These are phyloP conservation scores for Poecilus cupreus DNA, from an alignment of 2,888 invertebrate genomes.

Conservation along the genomic window DNA sequence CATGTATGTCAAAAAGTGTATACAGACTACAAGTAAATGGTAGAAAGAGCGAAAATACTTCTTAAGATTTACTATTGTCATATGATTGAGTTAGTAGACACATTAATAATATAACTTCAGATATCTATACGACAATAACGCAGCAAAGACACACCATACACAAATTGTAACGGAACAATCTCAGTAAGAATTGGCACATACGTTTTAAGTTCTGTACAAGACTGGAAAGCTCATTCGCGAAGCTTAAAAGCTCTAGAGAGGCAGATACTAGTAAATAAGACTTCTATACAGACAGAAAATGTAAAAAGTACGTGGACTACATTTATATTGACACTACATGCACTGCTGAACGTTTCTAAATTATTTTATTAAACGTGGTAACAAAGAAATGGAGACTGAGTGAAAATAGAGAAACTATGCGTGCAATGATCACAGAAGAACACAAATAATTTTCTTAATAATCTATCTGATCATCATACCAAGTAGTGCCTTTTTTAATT, in stretches of 20 bases:
- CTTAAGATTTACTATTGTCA: slow-evolving; percentile 63
- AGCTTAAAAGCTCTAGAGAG: slow-evolving; percentile 18
- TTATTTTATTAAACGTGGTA: slow-evolving; percentile 4
- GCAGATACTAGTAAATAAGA: slow-evolving; percentile 13
- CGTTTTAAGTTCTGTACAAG: slow-evolving; percentile 31
- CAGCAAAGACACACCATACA: slow-evolving; percentile 18
- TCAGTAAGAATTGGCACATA: slow-evolving; percentile 40
- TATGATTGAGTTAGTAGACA: slow-evolving; percentile 60
- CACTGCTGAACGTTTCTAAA: not conserved
- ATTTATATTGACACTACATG: slow-evolving; percentile 30
- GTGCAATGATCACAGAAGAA: slow-evolving; percentile 9
- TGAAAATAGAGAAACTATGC: not conserved
- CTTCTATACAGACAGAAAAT: slow-evolving; percentile 42
- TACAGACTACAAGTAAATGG: slow-evolving; percentile 47
- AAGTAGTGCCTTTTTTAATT: no score
- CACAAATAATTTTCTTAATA: slow-evolving; percentile 10
- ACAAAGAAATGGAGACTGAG: no score
- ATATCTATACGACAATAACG: slow-evolving; percentile 38
- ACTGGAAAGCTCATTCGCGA: not conserved
- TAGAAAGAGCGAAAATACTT: slow-evolving; percentile 64
- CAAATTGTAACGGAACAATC: slow-evolving; percentile 38
- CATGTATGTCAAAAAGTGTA: slow-evolving; percentile 47
- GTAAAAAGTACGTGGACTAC: slow-evolving; percentile 44
- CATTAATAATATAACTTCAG: slow-evolving; percentile 35
- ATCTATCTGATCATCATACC: not conserved